Evolutionary conservation across 2,888 invertebrate species (phyloP).

Genomic region (Eurytoma adleriae): DNA sequence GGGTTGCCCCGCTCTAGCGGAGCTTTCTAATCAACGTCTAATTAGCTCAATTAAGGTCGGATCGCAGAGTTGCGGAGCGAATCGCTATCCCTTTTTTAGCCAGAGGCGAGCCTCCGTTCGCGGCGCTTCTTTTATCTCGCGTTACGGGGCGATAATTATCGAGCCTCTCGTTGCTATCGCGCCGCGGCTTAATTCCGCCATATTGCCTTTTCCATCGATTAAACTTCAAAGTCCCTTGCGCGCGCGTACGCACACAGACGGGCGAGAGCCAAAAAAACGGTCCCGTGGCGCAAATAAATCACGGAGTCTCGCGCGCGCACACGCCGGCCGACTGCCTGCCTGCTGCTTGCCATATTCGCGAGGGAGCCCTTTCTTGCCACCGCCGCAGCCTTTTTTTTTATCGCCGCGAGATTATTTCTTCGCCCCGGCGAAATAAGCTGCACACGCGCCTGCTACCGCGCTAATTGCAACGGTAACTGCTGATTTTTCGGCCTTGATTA

Average conservation of each 20-base stretch:
- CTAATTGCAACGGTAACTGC: constrained; percentile 31
- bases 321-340: neutral
- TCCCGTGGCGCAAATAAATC: constrained; percentile 70
- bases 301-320: constrained; percentile 53
- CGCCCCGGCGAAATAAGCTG: constrained; percentile 22
- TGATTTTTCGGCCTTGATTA: constrained; percentile 45
- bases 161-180: neutral
- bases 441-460: constrained; percentile 3
- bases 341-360: constrained; percentile 24
- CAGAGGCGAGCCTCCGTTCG: neutral
- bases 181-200: constrained; percentile 60
- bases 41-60: constrained; percentile 53
- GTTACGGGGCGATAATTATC: constrained; percentile 21
- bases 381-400: constrained; percentile 11
- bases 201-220: constrained; percentile 63
- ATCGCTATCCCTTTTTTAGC: neutral
- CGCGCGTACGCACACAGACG: neutral
- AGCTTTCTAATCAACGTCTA: constrained; percentile 56
- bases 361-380: constrained; percentile 43
- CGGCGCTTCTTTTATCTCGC: constrained; percentile 8
- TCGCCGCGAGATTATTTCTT: constrained; percentile 17
- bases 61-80: neutral
- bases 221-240: constrained; percentile 61
- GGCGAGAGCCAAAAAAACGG: constrained; percentile 55
- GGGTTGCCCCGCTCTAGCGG: neutral